A percentile compares a stretch with the other conserved stretches of the same genome.
Evolutionary conservation across 53 echinoderm and acorn worm genomes (phyloP).

Genomic region (Actinopyga echinites): DNA sequence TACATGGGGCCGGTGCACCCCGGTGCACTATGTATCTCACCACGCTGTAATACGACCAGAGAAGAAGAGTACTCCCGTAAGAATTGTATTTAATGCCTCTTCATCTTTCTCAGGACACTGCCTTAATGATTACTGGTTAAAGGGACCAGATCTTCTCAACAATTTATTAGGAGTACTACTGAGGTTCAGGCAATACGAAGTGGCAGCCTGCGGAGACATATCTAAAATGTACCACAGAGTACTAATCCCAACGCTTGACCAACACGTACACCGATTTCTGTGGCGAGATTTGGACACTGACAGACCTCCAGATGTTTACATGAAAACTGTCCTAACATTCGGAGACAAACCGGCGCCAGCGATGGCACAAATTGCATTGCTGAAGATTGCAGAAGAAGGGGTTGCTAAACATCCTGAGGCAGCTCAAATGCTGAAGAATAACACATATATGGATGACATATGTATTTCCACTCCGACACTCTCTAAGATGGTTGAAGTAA

Average conservation of each 20-base stretch:
- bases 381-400: slow-evolving; percentile 45
- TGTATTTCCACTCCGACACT: not conserved
- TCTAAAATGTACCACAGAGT: slow-evolving; percentile 72
- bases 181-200: slow-evolving; percentile 48
- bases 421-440: not conserved
- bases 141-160: slow-evolving; percentile 71
- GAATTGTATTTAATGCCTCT: slow-evolving; percentile 75
- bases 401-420: slow-evolving; percentile 15
- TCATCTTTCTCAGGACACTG: slow-evolving; percentile 62
- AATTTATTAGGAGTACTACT: slow-evolving; percentile 62
- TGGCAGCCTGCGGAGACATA: slow-evolving; percentile 62
- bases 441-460: slow-evolving; percentile 51
- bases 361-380: slow-evolving; percentile 59
- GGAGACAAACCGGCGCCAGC: slow-evolving; percentile 61
- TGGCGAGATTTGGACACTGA: slow-evolving; percentile 45
- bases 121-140: slow-evolving; percentile 67
- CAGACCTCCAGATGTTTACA: slow-evolving; percentile 49
- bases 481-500: not conserved
- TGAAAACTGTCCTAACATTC: slow-evolving; percentile 56
- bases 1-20: slow-evolving; percentile 61
- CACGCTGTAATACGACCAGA: slow-evolving; percentile 64
- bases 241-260: slow-evolving; percentile 67
- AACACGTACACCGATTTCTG: slow-evolving; percentile 64
- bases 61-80: slow-evolving; percentile 67
- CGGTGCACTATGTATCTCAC: slow-evolving; percentile 65